A percentile compares a stretch with the other conserved stretches of the same genome.
Conservation (phyloP, 1,140 invertebrate species). For the Agrypnia vestita region DNA sequence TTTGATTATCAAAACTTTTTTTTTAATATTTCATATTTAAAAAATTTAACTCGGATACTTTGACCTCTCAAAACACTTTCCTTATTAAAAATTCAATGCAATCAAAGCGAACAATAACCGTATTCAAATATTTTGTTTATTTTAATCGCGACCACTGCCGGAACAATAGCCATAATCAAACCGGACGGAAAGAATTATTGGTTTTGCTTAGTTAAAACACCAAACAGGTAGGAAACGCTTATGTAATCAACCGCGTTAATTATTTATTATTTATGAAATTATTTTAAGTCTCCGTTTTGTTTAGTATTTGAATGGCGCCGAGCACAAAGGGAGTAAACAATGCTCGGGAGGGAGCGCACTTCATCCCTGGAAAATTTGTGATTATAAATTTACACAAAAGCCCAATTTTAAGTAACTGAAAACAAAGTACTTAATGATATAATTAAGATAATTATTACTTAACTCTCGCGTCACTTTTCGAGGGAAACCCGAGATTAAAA, state of each 20-base stretch:
- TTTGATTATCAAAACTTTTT: too few relatives aligned
- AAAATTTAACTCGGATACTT: too few relatives aligned
- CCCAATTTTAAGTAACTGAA: slow-evolving; percentile 4
- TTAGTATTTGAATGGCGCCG: slow-evolving; percentile 2
- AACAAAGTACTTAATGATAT: too few relatives aligned
- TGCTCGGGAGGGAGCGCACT: not conserved
- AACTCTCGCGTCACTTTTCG: too few relatives aligned
- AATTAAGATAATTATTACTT: too few relatives aligned
- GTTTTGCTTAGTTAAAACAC: not conserved
- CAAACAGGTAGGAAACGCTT: not conserved
- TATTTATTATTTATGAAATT: slow-evolving; percentile 20
- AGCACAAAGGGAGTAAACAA: slow-evolving; percentile 23
- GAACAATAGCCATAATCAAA: not conserved
- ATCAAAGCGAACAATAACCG: too few relatives aligned
- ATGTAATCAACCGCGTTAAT: slow-evolving; percentile 10
- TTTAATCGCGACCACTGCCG: too few relatives aligned
- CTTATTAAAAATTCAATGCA: too few relatives aligned
- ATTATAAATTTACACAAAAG: slow-evolving; percentile 16
- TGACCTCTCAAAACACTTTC: too few relatives aligned
- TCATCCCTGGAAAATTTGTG: slow-evolving; percentile 1
- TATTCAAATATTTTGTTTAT: too few relatives aligned
- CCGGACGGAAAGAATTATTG: not conserved
- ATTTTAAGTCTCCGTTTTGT: slow-evolving; percentile 29
- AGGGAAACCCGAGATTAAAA: too few relatives aligned
- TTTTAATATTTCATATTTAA: too few relatives aligned